Base-by-base conservation (phyloP, 92 coral and sea anemone species). In the Pocillopora grandis region DNA sequence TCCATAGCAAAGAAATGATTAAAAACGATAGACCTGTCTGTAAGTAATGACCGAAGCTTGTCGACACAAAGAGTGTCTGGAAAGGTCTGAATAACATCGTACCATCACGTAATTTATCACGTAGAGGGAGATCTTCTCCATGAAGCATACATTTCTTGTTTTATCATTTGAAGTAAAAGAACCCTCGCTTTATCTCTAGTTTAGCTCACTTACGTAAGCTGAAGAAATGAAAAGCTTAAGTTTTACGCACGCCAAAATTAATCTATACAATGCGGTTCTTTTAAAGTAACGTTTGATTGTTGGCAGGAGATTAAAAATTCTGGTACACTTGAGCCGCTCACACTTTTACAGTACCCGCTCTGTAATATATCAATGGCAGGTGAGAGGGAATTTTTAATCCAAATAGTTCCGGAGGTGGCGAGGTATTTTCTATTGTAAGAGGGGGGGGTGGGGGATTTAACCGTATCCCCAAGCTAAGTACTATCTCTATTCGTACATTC, bases 261-360 rank as follows among this genome's bases (percentile, higher is more conserved):
- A 23, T 19, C 48, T n/a, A 23, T 42, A 42, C 17, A 75, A 75
- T 75, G 78, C 65, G 78, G 65, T 23, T 75, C 21, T 56, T 13
- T 75, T 62, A 75, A 75, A 75, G 78, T 57, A 42, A 75, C 56
- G 77, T 73, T 73, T 55, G 21, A 73, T 73, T 73, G 77, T 55
- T n/a, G 1, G 15, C 62, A 19, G 18, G 60, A 72, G 10, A 73
- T 52, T 55, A 21, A 20, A 73, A 73, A 13, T 75, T 55, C 33
- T n/a, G 2, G 64, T 9, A 17, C 5, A 1, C 62, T 55, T n/a
- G 36, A 55, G 63, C 57, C 12, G 75, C 21, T 70, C 55, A 16
- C 78, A 55, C 78, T 19, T 23, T 27, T 57, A 56, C 14, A 21
- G 42, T 52, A n/a, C 61, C 42, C 37, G 78, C 36, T 55, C 49